These are phyloP conservation scores for Listronotus bonariensis DNA, from an alignment of 1,140 invertebrate genomes.

Conservation along the genomic window DNA sequence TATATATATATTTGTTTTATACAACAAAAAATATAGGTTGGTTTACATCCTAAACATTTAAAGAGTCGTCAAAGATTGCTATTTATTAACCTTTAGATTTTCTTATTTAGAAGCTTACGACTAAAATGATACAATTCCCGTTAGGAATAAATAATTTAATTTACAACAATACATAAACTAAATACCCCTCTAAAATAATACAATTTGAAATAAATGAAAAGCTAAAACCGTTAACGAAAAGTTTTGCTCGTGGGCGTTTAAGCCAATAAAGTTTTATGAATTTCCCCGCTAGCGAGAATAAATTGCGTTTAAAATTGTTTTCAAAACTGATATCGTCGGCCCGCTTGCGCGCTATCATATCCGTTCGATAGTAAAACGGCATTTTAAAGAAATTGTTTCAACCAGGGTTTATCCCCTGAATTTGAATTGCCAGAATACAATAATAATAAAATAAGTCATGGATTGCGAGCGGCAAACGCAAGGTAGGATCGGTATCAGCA, in stretches of 20 bases:
- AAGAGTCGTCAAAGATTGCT: too few relatives aligned
- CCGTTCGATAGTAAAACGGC: constrained; percentile 28
- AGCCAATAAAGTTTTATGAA: constrained; percentile 26
- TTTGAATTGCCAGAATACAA: constrained; percentile 33
- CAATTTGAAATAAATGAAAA: constrained; percentile 11
- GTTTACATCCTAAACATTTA: too few relatives aligned
- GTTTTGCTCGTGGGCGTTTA: constrained; percentile 15
- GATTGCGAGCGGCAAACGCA: constrained; percentile 5
- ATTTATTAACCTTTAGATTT: too few relatives aligned
- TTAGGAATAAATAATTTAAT: too few relatives aligned
- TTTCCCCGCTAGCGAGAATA: constrained; percentile 13
- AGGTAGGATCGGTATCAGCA: constrained; percentile 16
- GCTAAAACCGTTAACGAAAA: constrained; percentile 10
- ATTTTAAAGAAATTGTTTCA: constrained; percentile 35
- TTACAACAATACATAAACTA: too few relatives aligned
- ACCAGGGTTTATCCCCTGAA: constrained; percentile 23
- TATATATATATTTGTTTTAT: too few relatives aligned
- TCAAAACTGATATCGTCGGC: constrained; percentile 15
- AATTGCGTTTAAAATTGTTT: constrained; percentile 30
- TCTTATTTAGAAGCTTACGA: too few relatives aligned
- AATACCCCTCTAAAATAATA: not conserved
- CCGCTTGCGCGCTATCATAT: constrained; percentile 20
- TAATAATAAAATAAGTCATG: constrained; percentile 39
- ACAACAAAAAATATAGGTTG: too few relatives aligned
- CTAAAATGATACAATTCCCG: too few relatives aligned